These are phyloP conservation scores for Ostrea edulis DNA, from an alignment of 1,140 invertebrate species.

Conservation along the genomic window DNA sequence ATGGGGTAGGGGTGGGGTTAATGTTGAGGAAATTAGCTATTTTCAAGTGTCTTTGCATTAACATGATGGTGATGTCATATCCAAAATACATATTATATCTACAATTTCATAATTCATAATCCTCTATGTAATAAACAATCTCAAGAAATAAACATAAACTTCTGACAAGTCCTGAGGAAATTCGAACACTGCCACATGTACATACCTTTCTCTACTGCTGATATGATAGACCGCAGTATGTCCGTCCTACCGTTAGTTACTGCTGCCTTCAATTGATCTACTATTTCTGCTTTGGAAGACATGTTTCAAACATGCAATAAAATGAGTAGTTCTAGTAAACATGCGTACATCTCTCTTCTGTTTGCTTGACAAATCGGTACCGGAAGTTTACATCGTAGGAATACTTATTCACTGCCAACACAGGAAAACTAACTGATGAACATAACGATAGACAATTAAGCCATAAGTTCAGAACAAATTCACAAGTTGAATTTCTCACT, in stretches of 20 bases:
- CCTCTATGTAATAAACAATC: too few species aligned
- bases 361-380: not conserved
- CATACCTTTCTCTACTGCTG: conserved; percentile 80
- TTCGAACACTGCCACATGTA: not conserved
- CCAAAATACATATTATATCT: too few species aligned
- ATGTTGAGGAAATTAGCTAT: too few species aligned
- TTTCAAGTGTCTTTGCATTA: too few species aligned
- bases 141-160: not conserved
- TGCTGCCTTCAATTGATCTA: conserved; percentile 82
- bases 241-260: conserved; percentile 83
- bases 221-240: conserved; percentile 83
- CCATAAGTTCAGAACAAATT: too few species aligned
- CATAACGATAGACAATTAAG: not conserved
- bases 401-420: not conserved
- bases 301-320: conserved; percentile 37
- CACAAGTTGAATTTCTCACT: too few species aligned
- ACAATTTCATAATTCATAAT: too few species aligned
- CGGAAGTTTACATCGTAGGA: conserved; percentile 26
- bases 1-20: too few species aligned
- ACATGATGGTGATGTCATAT: too few species aligned
- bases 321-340: not conserved
- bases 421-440: not conserved
- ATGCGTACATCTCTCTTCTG: not conserved
- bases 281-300: conserved; percentile 52
- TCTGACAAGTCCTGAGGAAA: conserved; percentile 6